phyloP scores from a whole-genome alignment of 2,888 invertebrate genomes.

The Amphipyra tragopoginis region DNA sequence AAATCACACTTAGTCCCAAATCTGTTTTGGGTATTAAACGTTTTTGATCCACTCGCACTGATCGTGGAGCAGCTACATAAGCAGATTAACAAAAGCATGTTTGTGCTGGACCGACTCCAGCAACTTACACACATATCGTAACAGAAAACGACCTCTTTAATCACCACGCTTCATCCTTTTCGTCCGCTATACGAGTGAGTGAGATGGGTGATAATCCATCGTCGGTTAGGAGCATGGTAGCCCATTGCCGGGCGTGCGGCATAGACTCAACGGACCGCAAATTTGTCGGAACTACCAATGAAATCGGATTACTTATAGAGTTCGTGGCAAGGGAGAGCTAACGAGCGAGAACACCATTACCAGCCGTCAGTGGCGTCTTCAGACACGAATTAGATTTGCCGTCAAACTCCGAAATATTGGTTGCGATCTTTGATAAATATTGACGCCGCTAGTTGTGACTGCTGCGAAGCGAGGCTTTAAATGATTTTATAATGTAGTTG shows the following conservation, averaged over 20 bases:
- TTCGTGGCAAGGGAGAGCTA: slow-evolving; percentile 78
- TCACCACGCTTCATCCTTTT: slow-evolving; percentile 65
- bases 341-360: slow-evolving; percentile 82
- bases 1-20: slow-evolving; percentile 67
- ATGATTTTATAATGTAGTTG: slow-evolving; percentile 34
- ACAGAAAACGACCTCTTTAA: slow-evolving; percentile 72
- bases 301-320: slow-evolving; percentile 84
- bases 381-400: slow-evolving; percentile 70
- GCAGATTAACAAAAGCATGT: slow-evolving; percentile 70
- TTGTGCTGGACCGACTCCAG: slow-evolving; percentile 63
- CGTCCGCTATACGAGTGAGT: slow-evolving; percentile 57
- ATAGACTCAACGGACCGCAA: slow-evolving; percentile 83
- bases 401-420: slow-evolving; percentile 64
- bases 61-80: slow-evolving; percentile 61
- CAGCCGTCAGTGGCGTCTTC: slow-evolving; percentile 73
- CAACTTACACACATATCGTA: slow-evolving; percentile 69
- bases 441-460: slow-evolving; percentile 46
- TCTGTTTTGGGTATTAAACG: slow-evolving; percentile 65
- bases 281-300: slow-evolving; percentile 86
- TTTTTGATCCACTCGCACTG: slow-evolving; percentile 61
- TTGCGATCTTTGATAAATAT: slow-evolving; percentile 57
- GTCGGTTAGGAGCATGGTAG: slow-evolving; percentile 65
- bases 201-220: slow-evolving; percentile 71
- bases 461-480: slow-evolving; percentile 12
- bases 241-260: slow-evolving; percentile 67